These are phyloP conservation scores for Ashinkailepas kermadecensis DNA, from an alignment of 2,888 invertebrate genomes.

Conservation along the genomic window DNA sequence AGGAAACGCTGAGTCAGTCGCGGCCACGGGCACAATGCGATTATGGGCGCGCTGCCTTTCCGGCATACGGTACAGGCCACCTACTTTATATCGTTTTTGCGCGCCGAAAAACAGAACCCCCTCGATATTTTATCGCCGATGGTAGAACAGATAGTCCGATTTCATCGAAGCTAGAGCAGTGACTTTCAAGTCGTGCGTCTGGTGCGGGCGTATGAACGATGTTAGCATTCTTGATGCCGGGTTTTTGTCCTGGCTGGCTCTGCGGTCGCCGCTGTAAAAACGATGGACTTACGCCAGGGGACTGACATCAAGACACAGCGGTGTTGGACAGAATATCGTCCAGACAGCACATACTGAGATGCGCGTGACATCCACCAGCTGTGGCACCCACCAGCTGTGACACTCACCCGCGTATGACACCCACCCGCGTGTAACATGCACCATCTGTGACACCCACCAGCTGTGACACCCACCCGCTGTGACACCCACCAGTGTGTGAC, in stretches of 20 bases:
- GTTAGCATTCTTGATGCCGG: background rate
- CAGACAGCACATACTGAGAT: too few species aligned
- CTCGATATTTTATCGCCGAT: conserved; percentile 21
- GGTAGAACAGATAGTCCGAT: background rate
- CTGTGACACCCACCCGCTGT: too few species aligned
- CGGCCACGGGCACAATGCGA: background rate
- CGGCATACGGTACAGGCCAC: background rate
- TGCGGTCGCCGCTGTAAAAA: background rate
- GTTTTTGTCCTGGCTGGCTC: background rate
- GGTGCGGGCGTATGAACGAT: background rate
- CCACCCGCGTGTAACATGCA: too few species aligned
- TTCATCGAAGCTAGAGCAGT: conserved; percentile 19
- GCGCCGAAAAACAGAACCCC: background rate
- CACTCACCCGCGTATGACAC: too few species aligned
- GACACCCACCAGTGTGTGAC: too few species aligned
- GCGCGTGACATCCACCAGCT: too few species aligned
- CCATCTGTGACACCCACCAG: too few species aligned
- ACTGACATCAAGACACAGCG: background rate
- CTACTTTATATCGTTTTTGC: background rate
- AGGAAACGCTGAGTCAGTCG: background rate
- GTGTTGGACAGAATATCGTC: too few species aligned
- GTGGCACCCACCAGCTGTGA: too few species aligned
- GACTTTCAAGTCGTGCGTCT: conserved; percentile 5
- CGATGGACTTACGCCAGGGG: background rate
- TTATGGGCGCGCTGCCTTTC: background rate